phyloP scores from a whole-genome alignment of 2,888 invertebrate genomes.

The Heliconius hortense region DNA sequence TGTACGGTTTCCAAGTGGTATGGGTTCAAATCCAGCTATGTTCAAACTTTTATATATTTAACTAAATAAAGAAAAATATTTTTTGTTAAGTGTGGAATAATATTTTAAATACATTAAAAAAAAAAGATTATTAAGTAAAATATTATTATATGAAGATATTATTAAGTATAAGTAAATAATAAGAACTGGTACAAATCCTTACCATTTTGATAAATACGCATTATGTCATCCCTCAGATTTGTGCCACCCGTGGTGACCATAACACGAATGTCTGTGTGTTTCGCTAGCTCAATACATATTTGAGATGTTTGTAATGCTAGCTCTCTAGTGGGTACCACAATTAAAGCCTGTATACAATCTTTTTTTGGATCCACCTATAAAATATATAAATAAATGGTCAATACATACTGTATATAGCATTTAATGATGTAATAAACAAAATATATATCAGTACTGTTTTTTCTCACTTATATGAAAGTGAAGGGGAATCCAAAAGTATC shows the following conservation, averaged over 20 bases:
- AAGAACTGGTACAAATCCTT: constrained; percentile 44
- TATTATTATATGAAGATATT: too few relatives aligned
- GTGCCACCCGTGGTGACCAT: constrained; percentile 99
- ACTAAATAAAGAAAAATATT: too few relatives aligned
- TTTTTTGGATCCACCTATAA: constrained; percentile 88
- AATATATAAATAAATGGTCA: constrained; percentile 17
- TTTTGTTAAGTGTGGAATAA: too few relatives aligned
- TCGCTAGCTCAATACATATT: constrained; percentile 99
- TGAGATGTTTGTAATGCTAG: constrained; percentile 99
- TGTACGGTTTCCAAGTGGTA: too few relatives aligned
- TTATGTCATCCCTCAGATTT: constrained; percentile 98
- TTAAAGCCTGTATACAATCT: constrained; percentile 97
- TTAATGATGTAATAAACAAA: background rate
- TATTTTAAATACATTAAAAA: too few relatives aligned
- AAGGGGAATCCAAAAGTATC: constrained; percentile 79
- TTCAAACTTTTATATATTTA: too few relatives aligned
- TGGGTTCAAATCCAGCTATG: too few relatives aligned
- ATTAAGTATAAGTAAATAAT: too few relatives aligned
- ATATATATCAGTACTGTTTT: constrained; percentile 53
- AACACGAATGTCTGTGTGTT: constrained; percentile 97
- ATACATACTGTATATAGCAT: constrained; percentile 31
- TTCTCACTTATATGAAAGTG: constrained; percentile 77
- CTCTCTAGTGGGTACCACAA: constrained; percentile 99
- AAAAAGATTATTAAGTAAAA: too few relatives aligned
- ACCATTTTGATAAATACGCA: constrained; percentile 99